Conservation (phyloP, 2,888 invertebrate species). For the Bursaphelenchus okinawaensis region DNA sequence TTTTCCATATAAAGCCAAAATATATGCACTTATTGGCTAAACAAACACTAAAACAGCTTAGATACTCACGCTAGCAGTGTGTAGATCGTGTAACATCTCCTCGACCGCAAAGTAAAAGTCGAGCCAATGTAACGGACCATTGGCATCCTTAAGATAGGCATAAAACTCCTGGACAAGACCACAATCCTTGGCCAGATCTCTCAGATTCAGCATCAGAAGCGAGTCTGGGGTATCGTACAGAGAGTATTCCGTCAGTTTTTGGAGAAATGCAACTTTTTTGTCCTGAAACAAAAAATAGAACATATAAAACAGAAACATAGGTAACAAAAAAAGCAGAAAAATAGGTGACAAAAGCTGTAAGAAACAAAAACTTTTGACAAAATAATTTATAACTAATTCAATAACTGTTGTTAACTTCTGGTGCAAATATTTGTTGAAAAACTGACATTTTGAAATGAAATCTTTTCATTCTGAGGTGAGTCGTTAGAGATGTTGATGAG, state of each 20-base stretch:
- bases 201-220: slow-evolving; percentile 44
- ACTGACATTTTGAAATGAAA: background rate
- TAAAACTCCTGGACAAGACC: slow-evolving; percentile 46
- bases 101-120: slow-evolving; percentile 46
- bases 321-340: too few species aligned
- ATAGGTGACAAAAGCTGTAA: background rate
- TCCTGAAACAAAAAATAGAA: slow-evolving; percentile 12
- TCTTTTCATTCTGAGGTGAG: background rate
- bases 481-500: slow-evolving; percentile 13
- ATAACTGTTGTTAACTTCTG: too few species aligned
- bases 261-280: slow-evolving; percentile 26
- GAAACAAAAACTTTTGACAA: too few species aligned
- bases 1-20: too few species aligned
- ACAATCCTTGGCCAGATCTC: slow-evolving; percentile 45
- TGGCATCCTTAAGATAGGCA: slow-evolving; percentile 48
- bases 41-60: too few species aligned
- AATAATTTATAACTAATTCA: too few species aligned
- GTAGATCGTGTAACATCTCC: slow-evolving; percentile 27
- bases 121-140: slow-evolving; percentile 47
- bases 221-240: slow-evolving; percentile 40
- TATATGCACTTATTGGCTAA: too few species aligned
- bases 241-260: slow-evolving; percentile 28
- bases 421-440: too few species aligned
- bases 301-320: too few species aligned
- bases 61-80: background rate